Conservation (phyloP, 2,888 invertebrate genomes). For the Drosophila melanosoma region DNA sequence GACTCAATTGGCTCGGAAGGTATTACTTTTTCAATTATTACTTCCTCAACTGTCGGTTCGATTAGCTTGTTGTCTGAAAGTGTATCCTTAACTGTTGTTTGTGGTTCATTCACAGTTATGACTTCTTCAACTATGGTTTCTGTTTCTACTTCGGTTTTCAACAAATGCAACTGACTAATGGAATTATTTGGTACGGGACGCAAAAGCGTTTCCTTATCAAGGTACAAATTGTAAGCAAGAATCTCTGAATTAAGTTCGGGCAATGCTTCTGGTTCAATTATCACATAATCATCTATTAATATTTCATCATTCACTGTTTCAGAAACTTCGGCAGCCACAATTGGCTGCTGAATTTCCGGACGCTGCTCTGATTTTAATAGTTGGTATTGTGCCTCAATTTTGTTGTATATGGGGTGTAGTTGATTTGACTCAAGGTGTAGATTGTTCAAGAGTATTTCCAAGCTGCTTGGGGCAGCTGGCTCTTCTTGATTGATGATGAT, state of each 20-base stretch:
- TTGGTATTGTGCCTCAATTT: constrained; percentile 51
- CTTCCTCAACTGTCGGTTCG: constrained; percentile 7
- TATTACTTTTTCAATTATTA: constrained; percentile 11
- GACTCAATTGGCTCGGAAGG: constrained; percentile 4
- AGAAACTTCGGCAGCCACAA: constrained; percentile 4
- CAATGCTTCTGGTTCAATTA: constrained; percentile 73
- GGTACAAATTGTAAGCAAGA: constrained; percentile 63
- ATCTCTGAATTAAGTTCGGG: constrained; percentile 67
- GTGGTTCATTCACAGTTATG: constrained; percentile 10
- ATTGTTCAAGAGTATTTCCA: constrained; percentile 43
- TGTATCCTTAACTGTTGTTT: constrained; percentile 17
- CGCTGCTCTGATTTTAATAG: constrained; percentile 28
- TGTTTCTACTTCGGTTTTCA: constrained; percentile 19
- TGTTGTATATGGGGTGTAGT: constrained; percentile 39
- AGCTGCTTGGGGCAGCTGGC: constrained; percentile 4
- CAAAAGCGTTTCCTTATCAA: constrained; percentile 58
- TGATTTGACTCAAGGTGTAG: constrained; percentile 49
- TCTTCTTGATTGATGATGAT: constrained; percentile 1
- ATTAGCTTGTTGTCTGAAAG: not conserved
- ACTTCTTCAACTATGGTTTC: constrained; percentile 6
- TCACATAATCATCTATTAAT: constrained; percentile 71
- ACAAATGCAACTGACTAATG: constrained; percentile 86
- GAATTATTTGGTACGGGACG: constrained; percentile 85
- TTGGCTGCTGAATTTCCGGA: constrained; percentile 11
- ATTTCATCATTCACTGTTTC: constrained; percentile 26